A percentile compares a stretch with the other conserved stretches of the same genome.
These are phyloP conservation scores for Heliconius himera DNA, from an alignment of 1,140 invertebrate species.

Conservation along the genomic window DNA sequence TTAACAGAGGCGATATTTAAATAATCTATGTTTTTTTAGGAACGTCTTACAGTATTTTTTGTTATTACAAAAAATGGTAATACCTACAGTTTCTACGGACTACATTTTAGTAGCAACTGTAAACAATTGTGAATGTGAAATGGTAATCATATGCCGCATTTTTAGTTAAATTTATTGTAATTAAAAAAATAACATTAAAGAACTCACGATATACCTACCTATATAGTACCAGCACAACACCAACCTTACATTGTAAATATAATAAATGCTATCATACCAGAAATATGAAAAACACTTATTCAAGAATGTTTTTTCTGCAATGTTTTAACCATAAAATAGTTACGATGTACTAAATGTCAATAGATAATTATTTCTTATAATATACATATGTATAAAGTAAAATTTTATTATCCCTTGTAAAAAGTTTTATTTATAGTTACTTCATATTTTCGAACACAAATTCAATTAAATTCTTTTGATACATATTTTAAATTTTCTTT, in stretches of 20 bases:
- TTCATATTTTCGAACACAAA: neutral
- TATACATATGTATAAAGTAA: neutral
- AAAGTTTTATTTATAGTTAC: neutral
- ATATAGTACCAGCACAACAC: neutral
- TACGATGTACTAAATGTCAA: conserved; percentile 13
- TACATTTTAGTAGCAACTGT: no score
- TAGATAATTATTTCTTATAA: conserved; percentile 12
- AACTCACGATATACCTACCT: neutral
- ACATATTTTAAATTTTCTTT: no score
- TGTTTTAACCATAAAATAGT: neutral
- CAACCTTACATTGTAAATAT: neutral
- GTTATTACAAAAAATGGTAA: no score
- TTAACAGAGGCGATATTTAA: no score
- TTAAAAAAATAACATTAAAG: neutral
- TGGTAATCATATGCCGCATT: no score
- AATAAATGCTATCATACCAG: neutral
- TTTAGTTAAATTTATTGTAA: neutral
- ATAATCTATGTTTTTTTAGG: no score
- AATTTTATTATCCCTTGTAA: neutral
- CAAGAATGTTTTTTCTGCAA: neutral
- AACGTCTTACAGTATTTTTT: no score
- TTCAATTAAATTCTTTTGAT: no score
- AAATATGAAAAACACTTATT: neutral
- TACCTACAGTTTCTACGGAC: no score
- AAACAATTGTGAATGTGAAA: no score